These are phyloP conservation scores for Chinchilla lanigera DNA, from an alignment of 2,113 vertebrate species.

Conservation along the genomic window DNA sequence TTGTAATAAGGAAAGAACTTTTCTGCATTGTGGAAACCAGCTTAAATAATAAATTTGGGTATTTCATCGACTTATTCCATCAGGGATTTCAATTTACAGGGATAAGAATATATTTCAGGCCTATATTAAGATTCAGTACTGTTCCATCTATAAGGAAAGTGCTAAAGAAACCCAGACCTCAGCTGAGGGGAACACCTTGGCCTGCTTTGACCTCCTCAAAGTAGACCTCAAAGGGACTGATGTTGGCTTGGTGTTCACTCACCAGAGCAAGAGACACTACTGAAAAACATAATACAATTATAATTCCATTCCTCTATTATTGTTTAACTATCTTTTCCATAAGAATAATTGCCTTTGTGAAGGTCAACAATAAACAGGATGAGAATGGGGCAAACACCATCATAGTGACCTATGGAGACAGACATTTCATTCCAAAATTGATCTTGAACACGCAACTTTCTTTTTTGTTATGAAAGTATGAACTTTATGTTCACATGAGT, in stretches of 20 bases:
- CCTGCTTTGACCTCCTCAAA: background rate
- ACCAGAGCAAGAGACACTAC: background rate
- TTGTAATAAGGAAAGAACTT: constrained; percentile 41
- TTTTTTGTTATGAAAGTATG: background rate
- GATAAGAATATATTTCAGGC: constrained; percentile 16
- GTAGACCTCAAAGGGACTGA: accelerated
- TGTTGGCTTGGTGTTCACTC: background rate
- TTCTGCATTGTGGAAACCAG: constrained; percentile 1
- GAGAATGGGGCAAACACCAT: background rate
- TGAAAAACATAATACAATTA: background rate
- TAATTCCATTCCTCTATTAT: background rate
- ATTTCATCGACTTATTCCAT: constrained; percentile 48
- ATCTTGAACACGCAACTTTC: background rate
- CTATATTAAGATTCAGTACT: background rate
- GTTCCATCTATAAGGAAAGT: background rate
- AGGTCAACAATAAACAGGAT: background rate
- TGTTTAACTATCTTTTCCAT: background rate
- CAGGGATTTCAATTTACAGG: constrained; percentile 6
- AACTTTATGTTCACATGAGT: background rate
- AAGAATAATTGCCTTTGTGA: background rate
- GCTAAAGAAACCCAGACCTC: background rate
- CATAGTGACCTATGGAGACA: background rate
- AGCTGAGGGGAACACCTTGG: background rate
- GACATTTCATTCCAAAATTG: background rate
- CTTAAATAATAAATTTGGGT: constrained; percentile 50